Conservation (phyloP, 30 jellyfish, hydroid and myxozoan genomes). For the Rhopilema esculentum region DNA sequence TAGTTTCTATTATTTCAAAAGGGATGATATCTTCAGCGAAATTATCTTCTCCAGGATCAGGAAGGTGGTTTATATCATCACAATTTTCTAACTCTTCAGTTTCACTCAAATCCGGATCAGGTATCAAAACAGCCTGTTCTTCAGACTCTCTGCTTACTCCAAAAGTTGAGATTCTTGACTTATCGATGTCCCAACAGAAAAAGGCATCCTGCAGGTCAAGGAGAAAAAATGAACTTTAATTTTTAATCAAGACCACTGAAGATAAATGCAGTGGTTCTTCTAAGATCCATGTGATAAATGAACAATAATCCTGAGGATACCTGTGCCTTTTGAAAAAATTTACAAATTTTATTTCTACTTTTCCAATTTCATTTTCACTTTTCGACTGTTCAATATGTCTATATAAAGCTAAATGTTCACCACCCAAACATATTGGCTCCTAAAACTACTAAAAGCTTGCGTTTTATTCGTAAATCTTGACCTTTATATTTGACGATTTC, state of each 20-base stretch:
- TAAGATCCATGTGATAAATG: neutral
- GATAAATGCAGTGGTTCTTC: neutral
- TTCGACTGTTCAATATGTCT: neutral
- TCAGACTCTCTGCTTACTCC: conserved; percentile 12
- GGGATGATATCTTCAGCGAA: neutral
- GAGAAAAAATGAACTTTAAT: neutral
- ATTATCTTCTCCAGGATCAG: conserved; percentile 13
- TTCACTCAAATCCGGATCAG: conserved; percentile 16
- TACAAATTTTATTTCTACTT: neutral
- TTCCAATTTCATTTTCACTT: neutral
- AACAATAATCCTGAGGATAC: neutral
- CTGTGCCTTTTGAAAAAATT: neutral
- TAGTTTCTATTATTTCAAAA: conserved; percentile 9
- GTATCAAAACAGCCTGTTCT: neutral
- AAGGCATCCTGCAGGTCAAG: conserved; percentile 25
- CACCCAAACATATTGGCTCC: neutral
- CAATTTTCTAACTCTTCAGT: conserved; percentile 5
- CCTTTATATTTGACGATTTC: neutral
- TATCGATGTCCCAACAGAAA: conserved; percentile 8
- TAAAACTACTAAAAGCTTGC: neutral
- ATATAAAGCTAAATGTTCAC: neutral
- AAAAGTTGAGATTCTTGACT: conserved; percentile 1
- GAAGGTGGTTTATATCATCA: conserved; percentile 4
- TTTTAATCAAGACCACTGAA: neutral
- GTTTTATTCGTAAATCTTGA: neutral